phyloP scores from a whole-genome alignment of 37 sponge, comb jelly and placozoan species.

The Lycopodina hypogea region DNA sequence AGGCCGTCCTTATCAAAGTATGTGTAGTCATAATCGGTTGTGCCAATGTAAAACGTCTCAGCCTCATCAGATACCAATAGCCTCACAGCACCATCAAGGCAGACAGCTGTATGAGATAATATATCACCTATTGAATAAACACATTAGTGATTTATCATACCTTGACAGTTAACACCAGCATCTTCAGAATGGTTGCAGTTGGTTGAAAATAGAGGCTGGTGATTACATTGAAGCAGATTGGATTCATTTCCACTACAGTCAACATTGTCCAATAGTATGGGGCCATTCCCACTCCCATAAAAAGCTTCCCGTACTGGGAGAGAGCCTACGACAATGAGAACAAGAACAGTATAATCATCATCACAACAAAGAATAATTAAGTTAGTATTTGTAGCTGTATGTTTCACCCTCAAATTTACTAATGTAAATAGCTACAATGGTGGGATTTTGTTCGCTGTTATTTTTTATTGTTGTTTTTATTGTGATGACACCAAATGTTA shows the following conservation, averaged over 20 bases:
- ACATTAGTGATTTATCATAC: not conserved
- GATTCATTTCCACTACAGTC: slow-evolving; percentile 19
- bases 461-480: too few relatives aligned
- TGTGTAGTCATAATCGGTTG: slow-evolving; percentile 9
- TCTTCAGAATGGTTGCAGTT: slow-evolving; percentile 40
- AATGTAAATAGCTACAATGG: too few relatives aligned
- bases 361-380: too few relatives aligned
- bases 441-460: too few relatives aligned
- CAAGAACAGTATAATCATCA: too few relatives aligned
- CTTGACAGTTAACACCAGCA: slow-evolving; percentile 38
- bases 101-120: slow-evolving; percentile 17
- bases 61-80: slow-evolving; percentile 15
- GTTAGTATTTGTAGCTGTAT: too few relatives aligned
- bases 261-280: slow-evolving; percentile 29
- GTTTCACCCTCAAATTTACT: too few relatives aligned
- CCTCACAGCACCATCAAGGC: slow-evolving; percentile 17
- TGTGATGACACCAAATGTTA: too few relatives aligned
- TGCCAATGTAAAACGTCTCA: slow-evolving; percentile 11
- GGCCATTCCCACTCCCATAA: slow-evolving; percentile 38
- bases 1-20: slow-evolving; percentile 41
- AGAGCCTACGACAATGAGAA: slow-evolving; percentile 2
- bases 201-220: not conserved
- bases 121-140: not conserved
- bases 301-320: slow-evolving; percentile 9
- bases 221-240: slow-evolving; percentile 16